Conservation (phyloP, 2,113 vertebrate genomes). For the Hemicordylus capensis region DNA sequence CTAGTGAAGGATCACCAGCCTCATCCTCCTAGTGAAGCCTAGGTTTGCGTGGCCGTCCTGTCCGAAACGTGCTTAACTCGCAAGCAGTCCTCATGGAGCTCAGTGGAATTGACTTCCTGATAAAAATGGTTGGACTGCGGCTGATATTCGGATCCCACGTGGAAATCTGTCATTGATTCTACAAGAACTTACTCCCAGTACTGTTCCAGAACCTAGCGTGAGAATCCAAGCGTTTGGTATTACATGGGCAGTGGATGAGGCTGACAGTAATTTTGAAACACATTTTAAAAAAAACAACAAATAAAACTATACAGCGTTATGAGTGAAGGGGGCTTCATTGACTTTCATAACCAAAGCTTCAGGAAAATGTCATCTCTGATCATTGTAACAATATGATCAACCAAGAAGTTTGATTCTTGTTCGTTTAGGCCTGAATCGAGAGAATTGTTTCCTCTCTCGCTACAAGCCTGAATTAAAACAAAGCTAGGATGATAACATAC, state of each 20-base stretch:
- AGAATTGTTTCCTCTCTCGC: too few relatives aligned
- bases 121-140: not conserved
- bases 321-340: not conserved
- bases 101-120: not conserved
- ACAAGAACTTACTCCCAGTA: not conserved
- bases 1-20: too few relatives aligned
- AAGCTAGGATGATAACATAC: too few relatives aligned
- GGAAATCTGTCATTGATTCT: not conserved
- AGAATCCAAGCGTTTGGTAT: not conserved
- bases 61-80: not conserved
- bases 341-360: not conserved
- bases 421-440: too few relatives aligned
- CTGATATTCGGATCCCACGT: not conserved
- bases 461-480: too few relatives aligned
- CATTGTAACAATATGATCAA: too few relatives aligned
- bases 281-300: not conserved
- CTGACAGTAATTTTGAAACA: not conserved
- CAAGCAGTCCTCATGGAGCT: not conserved
- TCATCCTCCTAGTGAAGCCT: not conserved
- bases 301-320: not conserved
- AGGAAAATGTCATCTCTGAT: too few relatives aligned
- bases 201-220: not conserved
- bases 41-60: not conserved
- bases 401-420: too few relatives aligned
- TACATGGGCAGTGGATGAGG: not conserved